Evolutionary conservation across 2,797 vertebrate genomes (phyloP), one percentile per base, ranked within the genome.

Genomic region (Sciurus carolinensis): DNA sequence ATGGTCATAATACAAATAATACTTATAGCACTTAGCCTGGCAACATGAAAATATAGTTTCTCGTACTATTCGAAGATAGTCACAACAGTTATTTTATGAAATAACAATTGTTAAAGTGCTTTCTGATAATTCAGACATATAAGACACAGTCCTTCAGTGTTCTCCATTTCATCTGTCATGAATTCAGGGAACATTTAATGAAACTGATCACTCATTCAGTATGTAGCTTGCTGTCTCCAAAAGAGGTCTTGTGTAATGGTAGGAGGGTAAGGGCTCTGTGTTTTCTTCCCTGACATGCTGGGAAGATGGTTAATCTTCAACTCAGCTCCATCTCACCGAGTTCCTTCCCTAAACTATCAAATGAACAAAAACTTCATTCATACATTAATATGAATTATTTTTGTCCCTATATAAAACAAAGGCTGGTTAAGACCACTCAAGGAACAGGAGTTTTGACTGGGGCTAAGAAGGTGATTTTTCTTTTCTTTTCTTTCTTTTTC

Each of bases 1-100:
- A 36, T 6, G 44, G 36, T 90, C 50, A 39, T 52, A 88, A 90
- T 73, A 3, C 5, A 57, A 79, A 66, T 17, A 50, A 47, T 66
- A 94, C 73, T 76, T 57, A 86, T 36, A 71, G 18, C 72, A 89
- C 47, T 79, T 75, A 90, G 3, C 20, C 14, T 44, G 24, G 88
- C 26, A 91, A 91, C 22, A 84, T 80, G 50, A 89, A 95, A 94
- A 69, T 86, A 10, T 44, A 20, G 15, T 80, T 73, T 26, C 69
- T 50, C 64, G 62, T 39, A 92, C 52, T 87, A 66, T 66, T 79
- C 77, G 30, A 87, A 76, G 39, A 59, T 26, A 71, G 47, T 86
- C 30, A 87, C 71, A 86, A 52, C 5, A 67, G 42, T 89, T 72
- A 76, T 47, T 89, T 88, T 47, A 94, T 64, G 76, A 79, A 71